Base-by-base conservation (phyloP, 53 echinoderm and acorn worm genomes). In the Arbacia lixula region DNA sequence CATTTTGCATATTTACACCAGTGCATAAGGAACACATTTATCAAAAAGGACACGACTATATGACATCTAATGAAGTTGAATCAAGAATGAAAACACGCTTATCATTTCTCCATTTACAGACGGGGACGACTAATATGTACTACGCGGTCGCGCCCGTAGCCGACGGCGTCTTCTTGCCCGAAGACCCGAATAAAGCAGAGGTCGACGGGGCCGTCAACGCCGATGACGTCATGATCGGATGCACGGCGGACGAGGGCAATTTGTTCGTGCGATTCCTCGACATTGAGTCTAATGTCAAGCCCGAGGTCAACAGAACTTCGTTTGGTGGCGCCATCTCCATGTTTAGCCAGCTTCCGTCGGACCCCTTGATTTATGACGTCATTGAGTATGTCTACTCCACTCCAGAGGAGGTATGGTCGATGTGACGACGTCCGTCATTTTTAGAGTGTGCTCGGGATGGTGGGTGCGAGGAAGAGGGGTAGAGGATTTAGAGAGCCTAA, bases 101-200 rank as follows among this genome's bases (percentile, higher is more conserved):
- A 46, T 46, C 8, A 46, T 46, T 28, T 27, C 3, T 9, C 0
- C 43, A 42, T 43, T 16, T 2, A 53, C 53, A 74, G 74, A 53
- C 17, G 0, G 74, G 52, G 16, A 53, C 53, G 10, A 20, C 35
- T 2, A 2, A 14, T 14, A 1, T 74, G 34, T 58, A 35, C 16
- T 77, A 60, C 41, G 10, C 22, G 2, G 77, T 77, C 22, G 37
- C 40, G 3, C 77, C 77, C 26, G 77, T 77, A 20, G 36, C 57
- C 11, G 77, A 77, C 39, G 77, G 60, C 60, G 55, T 36, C 36
- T 77, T 77, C 5, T 40, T 77, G 21, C 77, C 77, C 32, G 29
- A 17, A 10, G 58, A 58, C 60, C 77, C 77, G 12, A 37, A 37
- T 21, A 31, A 56, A 26, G 36, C 58, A 2, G 36, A 56, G 37